phyloP scores from a whole-genome alignment of 1,140 invertebrate genomes.

The Dendrolimus punctatus region DNA sequence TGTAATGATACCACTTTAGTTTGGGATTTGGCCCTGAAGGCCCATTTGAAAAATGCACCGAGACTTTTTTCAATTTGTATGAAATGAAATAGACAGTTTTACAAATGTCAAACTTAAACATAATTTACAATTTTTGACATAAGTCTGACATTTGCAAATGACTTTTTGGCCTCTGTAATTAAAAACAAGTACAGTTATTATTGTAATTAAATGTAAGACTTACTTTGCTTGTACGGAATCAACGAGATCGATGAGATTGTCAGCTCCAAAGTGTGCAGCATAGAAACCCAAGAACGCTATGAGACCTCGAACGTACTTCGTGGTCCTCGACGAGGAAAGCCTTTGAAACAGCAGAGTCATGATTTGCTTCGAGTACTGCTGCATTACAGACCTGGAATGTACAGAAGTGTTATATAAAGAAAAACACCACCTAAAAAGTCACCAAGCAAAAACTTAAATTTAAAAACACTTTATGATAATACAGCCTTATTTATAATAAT shows the following conservation, averaged over 20 bases:
- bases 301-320: conserved; percentile 91
- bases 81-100: too few species aligned
- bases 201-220: too few species aligned
- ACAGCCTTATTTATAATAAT: background rate
- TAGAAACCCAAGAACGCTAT: conserved; percentile 94
- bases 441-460: conserved; percentile 2
- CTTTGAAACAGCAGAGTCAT: conserved; percentile 94
- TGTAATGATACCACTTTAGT: too few species aligned
- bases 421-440: conserved; percentile 4
- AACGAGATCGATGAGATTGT: conserved; percentile 81
- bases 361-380: conserved; percentile 88
- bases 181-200: too few species aligned
- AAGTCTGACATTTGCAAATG: too few species aligned
- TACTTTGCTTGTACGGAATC: conserved; percentile 91
- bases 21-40: too few species aligned
- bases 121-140: too few species aligned
- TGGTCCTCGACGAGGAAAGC: conserved; percentile 92
- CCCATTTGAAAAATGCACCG: too few species aligned
- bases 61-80: too few species aligned
- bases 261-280: conserved; percentile 83
- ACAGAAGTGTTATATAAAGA: too few species aligned
- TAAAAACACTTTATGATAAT: conserved; percentile 9
- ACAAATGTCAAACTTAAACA: too few species aligned
- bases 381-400: conserved; percentile 78
- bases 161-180: too few species aligned